phyloP scores from a whole-genome alignment of 2,797 vertebrate species.

The Sphenodon punctatus region DNA sequence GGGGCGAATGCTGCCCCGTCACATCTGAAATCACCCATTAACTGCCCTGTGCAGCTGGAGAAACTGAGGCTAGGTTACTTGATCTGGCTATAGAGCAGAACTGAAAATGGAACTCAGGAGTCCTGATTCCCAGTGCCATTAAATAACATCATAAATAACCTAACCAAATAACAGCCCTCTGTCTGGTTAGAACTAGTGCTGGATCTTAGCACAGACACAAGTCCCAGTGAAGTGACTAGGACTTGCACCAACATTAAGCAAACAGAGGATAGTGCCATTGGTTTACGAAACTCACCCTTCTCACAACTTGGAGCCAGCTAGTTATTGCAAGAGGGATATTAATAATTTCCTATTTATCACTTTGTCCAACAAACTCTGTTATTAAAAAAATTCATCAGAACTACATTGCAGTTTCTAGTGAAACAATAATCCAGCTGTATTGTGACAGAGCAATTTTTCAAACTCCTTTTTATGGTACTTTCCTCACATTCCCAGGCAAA shows the following conservation, averaged over 20 bases:
- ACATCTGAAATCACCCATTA: too few relatives aligned
- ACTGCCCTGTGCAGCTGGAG: not conserved
- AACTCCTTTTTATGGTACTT: not conserved
- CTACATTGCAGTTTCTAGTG: not conserved
- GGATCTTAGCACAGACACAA: not conserved
- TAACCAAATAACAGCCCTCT: too few relatives aligned
- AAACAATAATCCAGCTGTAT: not conserved
- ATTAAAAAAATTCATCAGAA: constrained; percentile 49
- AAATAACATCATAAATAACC: not conserved
- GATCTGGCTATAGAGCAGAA: not conserved
- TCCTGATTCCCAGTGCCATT: not conserved
- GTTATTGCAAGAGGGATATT: not conserved
- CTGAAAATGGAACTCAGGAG: not conserved
- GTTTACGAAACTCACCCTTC: not conserved
- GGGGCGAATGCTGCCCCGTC: too few relatives aligned
- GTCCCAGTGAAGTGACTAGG: not conserved
- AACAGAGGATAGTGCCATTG: not conserved
- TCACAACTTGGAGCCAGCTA: not conserved
- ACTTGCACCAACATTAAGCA: not conserved
- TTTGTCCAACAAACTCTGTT: not conserved
- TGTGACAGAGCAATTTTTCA: not conserved
- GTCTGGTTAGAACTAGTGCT: too few relatives aligned
- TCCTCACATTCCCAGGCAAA: not conserved
- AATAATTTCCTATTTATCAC: constrained; percentile 35
- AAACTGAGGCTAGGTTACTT: not conserved